Base-by-base conservation (phyloP, 2,888 invertebrate genomes). In the Caenorhabditis sinica region DNA sequence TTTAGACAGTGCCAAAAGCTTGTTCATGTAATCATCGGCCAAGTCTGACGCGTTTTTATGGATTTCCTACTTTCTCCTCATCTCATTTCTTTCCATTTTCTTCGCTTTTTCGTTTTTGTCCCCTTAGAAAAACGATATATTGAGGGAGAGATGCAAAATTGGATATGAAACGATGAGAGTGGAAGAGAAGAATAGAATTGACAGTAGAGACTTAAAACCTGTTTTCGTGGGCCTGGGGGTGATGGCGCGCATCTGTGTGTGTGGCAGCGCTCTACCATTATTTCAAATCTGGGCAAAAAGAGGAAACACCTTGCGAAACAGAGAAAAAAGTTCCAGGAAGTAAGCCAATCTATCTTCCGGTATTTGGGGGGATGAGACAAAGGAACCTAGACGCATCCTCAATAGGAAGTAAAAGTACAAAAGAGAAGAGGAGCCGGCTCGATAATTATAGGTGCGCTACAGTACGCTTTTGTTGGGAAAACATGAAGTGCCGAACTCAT, bases 61-160 rank as follows among this genome's bases (percentile, higher is more conserved):
- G 80, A 73, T 72, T 66, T 56, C 56, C 51, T 53, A 69, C 53
- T 33, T 49, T 69, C 36, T 53, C 53, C 20, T 56, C 56, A 56
- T 56, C 23, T 40, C 58, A 23, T 25, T 63, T 63, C 72, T 49
- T 28, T 73, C 73, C 66, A 43, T 66, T 68, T 68, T 68, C 63
- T 60, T 68, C 23, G 23, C 51, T 49, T 49, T 61, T 71, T 74
- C 76, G 71, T 82, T 82, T 82, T 82, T 82, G 71, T 82, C 71
- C 53, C 76, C 72, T 25, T 13, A 72, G 72, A 82, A 82, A 82
- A 82, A 82, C 82, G 82, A 75, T 75, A 82, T 82, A 82, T 69
- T 71, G 71, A 76, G 72, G 65, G 49, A 82, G 76, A 82, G 82
- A 82, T 82, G 76, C 71, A 76, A 82, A 82, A 82, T 82, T 82